Evolutionary conservation across 1,140 invertebrate species (phyloP).

Genomic region (Musca vetustissima): DNA sequence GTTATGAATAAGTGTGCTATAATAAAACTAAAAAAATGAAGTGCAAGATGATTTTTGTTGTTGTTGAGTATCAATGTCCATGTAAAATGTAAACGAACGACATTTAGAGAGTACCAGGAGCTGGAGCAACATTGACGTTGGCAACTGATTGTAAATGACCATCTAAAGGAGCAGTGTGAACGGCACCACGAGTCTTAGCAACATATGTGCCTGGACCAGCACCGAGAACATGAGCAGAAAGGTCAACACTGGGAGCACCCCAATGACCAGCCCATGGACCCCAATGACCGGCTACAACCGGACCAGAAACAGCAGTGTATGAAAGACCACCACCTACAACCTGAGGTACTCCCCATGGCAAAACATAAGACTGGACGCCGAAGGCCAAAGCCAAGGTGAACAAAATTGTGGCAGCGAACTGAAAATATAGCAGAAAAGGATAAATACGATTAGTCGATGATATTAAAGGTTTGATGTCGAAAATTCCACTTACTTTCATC

Average conservation of each 20-base stretch:
- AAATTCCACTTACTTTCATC: constrained; percentile 28
- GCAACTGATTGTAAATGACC: constrained; percentile 52
- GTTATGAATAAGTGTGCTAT: too few relatives aligned
- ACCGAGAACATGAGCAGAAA: not conserved
- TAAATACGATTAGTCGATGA: too few relatives aligned
- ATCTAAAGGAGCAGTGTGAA: constrained; percentile 58
- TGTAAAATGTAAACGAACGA: not conserved
- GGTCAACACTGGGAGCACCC: constrained; percentile 30
- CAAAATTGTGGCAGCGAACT: constrained; percentile 47
- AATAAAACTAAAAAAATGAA: not conserved
- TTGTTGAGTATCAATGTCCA: not conserved
- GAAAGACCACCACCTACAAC: not conserved
- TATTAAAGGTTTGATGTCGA: too few relatives aligned
- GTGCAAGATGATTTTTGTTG: not conserved
- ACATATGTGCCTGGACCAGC: constrained; percentile 47
- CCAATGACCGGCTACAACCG: not conserved
- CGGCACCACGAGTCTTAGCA: constrained; percentile 58
- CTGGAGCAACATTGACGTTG: constrained; percentile 57
- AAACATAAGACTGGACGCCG: constrained; percentile 47
- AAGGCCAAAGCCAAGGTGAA: constrained; percentile 52
- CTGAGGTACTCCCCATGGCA: constrained; percentile 10
- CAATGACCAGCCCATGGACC: constrained; percentile 40
- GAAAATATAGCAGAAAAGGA: not conserved
- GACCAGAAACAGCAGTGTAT: not conserved
- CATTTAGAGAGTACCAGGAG: constrained; percentile 58